Evolutionary conservation across 2,113 vertebrate genomes (phyloP), one percentile per base, ranked within the genome.

Genomic region (Sinocyclocheilus rhinocerous): DNA sequence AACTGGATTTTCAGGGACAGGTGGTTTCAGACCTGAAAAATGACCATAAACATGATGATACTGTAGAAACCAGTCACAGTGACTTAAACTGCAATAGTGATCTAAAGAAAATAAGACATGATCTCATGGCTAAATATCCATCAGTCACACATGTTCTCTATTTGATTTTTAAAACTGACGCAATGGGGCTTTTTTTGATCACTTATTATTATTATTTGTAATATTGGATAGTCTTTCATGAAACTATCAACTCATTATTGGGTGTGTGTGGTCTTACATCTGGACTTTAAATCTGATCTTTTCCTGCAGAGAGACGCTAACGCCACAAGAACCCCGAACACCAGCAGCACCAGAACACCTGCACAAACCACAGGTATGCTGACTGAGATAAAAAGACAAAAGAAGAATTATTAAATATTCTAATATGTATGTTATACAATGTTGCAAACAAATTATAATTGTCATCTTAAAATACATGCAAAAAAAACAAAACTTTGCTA

Each of bases 301-400:
- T 69, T 79, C 20, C 18, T 81, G 81, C 29, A 76, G 39, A 89
- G 15, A 69, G 81, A 24, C 76, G 84, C 61, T n/a, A 81, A 72
- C 13, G 70, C 20, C 42, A 52, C 67, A 67, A 89, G 13, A 75
- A 84, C 29, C 33, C 42, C 42, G 42, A 29, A 70, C 2, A 86
- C 55, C 59, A 84, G 61, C 39, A 84, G 22, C 12, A 48, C 22
- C 48, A 84, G 36, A 45, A 84, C 7, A 59, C 76, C 45, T 81
- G 69, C 87, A 61, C 22, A 76, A 33, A 77, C 12, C 29, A 20
- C 57, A 81, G 48, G 1, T 18, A 48, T 0, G 0, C 6, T 15
- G 20, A 39, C 82, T 87, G 67, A 20, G 12, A 36, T 33, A 26
- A 12, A 59, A 55, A 76, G 6, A 50, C 12, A 52, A 75, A 75